Base-by-base conservation (phyloP, 2,888 invertebrate genomes). In the Siphlonurus alternatus region DNA sequence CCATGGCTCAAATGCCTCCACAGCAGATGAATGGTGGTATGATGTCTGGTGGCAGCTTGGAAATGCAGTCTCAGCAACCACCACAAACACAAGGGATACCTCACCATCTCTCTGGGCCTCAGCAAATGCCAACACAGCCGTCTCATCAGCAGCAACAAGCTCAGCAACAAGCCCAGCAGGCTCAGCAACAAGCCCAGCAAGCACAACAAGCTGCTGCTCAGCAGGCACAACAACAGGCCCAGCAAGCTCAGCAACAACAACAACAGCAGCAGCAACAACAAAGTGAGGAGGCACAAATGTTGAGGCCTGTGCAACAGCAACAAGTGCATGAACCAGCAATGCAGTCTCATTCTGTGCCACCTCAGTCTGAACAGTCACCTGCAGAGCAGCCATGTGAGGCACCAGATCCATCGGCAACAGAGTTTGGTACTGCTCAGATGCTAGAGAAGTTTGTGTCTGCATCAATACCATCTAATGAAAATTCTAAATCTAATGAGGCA, bases 21-120 rank as follows among this genome's bases (percentile, higher is more conserved):
- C 71, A 78, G 61, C 75, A 72, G 60, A 70, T 74, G 2, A 73
- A 69, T 62, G 76, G 76, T 53, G 71, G 71, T 2, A 71, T 75
- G 70, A 70, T 56, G 56, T 56, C 56, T 22, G 56, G 53, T 7
- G 23, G 56, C 18, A 56, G 20, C 64, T 59, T 61, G 64, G 61
- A 25, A 56, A 23, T 61, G 20, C 51, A 10, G n/a, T 53, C 18
- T 25, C 63, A 51, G 15, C 63, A 18, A 61, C 59, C 23, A 63
- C 53, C 60, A 62, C 65, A 54, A 25, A n/a, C n/a, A n/a, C 61
- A 23, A 64, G 59, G 23, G 54, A 25, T 23, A 23, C 62, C 25
- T 25, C 66, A 23, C 59, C 64, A 56, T 18, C 38, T 19, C 18
- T n/a, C 7, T 24, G 53, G 22, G 38, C 2, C 2, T 18, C 18